These are phyloP conservation scores for Prorops nasuta DNA, from an alignment of 1,140 invertebrate genomes.

Conservation along the genomic window DNA sequence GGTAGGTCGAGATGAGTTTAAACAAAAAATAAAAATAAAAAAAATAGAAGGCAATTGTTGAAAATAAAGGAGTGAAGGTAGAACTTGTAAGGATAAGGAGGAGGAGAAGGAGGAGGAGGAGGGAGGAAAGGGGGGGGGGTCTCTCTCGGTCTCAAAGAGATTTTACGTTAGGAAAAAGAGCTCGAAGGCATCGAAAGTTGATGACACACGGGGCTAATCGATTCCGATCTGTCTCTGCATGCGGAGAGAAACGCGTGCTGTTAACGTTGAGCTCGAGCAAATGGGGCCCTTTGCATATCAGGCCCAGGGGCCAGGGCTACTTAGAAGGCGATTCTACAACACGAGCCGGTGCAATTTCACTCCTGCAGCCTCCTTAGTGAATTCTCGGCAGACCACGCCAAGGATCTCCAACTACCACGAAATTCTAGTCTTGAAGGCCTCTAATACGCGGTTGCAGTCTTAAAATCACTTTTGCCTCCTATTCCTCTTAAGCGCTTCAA, in stretches of 20 bases:
- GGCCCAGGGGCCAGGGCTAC: slow-evolving; percentile 13
- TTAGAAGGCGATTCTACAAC: slow-evolving; percentile 17
- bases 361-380: slow-evolving; percentile 25
- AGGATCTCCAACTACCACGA: too few species aligned
- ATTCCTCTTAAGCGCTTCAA: too few species aligned
- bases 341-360: slow-evolving; percentile 25
- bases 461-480: slow-evolving; percentile 14
- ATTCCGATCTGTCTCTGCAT: too few species aligned
- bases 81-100: background rate
- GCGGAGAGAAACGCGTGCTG: too few species aligned
- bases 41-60: too few species aligned
- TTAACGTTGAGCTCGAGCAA: slow-evolving; percentile 20
- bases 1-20: too few species aligned
- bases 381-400: too few species aligned
- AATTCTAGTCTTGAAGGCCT: slow-evolving; percentile 1
- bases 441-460: slow-evolving; percentile 8
- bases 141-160: background rate
- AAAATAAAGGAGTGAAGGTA: background rate
- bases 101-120: background rate
- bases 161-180: too few species aligned
- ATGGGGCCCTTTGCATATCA: slow-evolving; percentile 21
- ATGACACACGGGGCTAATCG: too few species aligned
- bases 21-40: too few species aligned
- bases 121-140: background rate
- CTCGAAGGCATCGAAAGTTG: too few species aligned